Percentiles rank a stretch among this genome's conserved stretches.
Evolutionary conservation across 2,113 vertebrate species (phyloP).

Genomic region (Cercocebus atys): DNA sequence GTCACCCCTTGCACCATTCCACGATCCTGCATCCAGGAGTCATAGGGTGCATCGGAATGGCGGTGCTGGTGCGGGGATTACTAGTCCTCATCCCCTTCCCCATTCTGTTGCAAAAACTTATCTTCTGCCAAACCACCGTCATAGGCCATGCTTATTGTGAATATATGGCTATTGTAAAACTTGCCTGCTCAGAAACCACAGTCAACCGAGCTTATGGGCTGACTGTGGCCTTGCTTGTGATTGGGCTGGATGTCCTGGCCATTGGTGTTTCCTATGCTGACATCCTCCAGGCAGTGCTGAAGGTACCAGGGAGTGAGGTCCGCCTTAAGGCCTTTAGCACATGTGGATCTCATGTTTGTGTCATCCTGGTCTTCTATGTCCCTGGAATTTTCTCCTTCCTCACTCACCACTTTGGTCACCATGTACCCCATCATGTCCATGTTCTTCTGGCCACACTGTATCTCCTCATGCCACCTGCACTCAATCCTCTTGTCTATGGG

Average conservation of each 20-base stretch:
- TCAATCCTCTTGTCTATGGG: slow-evolving; percentile 73
- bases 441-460: slow-evolving; percentile 73
- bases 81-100: slow-evolving; percentile 69
- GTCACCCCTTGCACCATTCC: slow-evolving; percentile 70
- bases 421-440: slow-evolving; percentile 60
- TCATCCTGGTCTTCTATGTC: slow-evolving; percentile 71
- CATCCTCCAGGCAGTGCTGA: slow-evolving; percentile 68
- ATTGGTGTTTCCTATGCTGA: slow-evolving; percentile 67
- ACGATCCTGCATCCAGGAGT: slow-evolving; percentile 33
- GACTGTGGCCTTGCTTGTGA: slow-evolving; percentile 67
- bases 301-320: slow-evolving; percentile 50
- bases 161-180: slow-evolving; percentile 74
- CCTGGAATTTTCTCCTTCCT: slow-evolving; percentile 74
- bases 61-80: slow-evolving; percentile 48
- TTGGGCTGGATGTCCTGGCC: slow-evolving; percentile 66
- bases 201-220: slow-evolving; percentile 71
- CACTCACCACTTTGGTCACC: slow-evolving; percentile 64
- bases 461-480: slow-evolving; percentile 71
- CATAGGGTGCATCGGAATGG: slow-evolving; percentile 44
- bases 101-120: slow-evolving; percentile 45
- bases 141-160: slow-evolving; percentile 73
- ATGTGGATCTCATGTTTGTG: slow-evolving; percentile 72
- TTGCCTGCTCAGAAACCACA: slow-evolving; percentile 67
- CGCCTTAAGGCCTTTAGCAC: slow-evolving; percentile 70
- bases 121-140: slow-evolving; percentile 50